phyloP scores from a whole-genome alignment of 1,140 invertebrate species.

The Zaprionus davidi region DNA sequence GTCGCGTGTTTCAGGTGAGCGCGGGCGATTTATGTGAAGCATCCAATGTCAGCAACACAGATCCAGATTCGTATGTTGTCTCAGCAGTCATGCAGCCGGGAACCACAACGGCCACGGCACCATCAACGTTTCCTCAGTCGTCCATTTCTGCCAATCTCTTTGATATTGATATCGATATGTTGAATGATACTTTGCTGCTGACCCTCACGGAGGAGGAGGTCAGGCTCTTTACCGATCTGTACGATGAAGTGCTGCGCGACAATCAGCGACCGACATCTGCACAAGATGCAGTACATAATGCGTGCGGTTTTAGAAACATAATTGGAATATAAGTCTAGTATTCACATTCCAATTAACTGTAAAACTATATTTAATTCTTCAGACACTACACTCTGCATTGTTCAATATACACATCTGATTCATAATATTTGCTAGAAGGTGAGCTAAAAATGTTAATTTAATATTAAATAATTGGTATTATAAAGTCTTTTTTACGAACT shows the following conservation, averaged over 20 bases:
- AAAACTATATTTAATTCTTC: neutral
- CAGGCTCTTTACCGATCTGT: slow-evolving; percentile 52
- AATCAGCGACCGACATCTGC: slow-evolving; percentile 7
- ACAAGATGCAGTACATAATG: neutral
- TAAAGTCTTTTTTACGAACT: too few relatives aligned
- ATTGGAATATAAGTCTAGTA: slow-evolving; percentile 12
- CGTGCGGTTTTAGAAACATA: slow-evolving; percentile 4
- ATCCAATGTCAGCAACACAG: slow-evolving; percentile 39
- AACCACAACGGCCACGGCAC: neutral
- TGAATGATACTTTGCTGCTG: slow-evolving; percentile 53
- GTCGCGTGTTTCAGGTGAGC: slow-evolving; percentile 50
- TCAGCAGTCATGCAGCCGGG: slow-evolving; percentile 15
- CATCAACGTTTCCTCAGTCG: neutral
- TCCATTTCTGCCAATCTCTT: slow-evolving; percentile 3
- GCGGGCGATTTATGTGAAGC: slow-evolving; percentile 13
- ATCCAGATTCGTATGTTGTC: slow-evolving; percentile 32
- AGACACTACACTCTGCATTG: neutral
- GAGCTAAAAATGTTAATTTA: too few relatives aligned
- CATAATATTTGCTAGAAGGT: neutral
- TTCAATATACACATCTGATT: neutral
- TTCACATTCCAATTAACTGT: neutral
- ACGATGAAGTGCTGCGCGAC: slow-evolving; percentile 30
- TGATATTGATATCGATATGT: slow-evolving; percentile 30
- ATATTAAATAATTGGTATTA: too few relatives aligned
- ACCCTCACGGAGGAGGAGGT: slow-evolving; percentile 65